Conservation (phyloP, 2,888 invertebrate species). For the Drosophila kokeensis region DNA sequence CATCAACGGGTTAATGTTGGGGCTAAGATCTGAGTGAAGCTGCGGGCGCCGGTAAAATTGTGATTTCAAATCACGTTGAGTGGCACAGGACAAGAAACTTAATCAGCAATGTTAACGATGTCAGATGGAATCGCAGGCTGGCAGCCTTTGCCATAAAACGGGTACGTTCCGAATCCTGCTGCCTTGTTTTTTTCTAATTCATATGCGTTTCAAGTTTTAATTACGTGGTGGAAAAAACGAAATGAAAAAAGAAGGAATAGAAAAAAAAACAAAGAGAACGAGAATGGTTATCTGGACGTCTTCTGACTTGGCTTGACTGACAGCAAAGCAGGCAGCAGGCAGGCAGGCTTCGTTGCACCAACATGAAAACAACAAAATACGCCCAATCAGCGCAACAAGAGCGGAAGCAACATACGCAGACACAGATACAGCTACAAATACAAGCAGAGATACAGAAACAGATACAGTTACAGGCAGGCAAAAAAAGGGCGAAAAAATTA, state of each 20-base stretch:
- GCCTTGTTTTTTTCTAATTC: slow-evolving; percentile 81
- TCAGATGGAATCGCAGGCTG: slow-evolving; percentile 62
- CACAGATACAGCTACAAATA: slow-evolving; percentile 21
- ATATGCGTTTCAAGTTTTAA: slow-evolving; percentile 84
- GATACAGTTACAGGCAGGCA: slow-evolving; percentile 40
- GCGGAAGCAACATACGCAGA: slow-evolving; percentile 57
- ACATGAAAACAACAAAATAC: slow-evolving; percentile 79
- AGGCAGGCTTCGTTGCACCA: slow-evolving; percentile 56
- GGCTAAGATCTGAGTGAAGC: slow-evolving; percentile 16
- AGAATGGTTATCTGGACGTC: slow-evolving; percentile 52
- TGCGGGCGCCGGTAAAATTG: slow-evolving; percentile 52
- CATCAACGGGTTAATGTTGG: slow-evolving; percentile 44
- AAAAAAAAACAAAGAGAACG: slow-evolving; percentile 31
- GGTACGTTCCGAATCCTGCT: slow-evolving; percentile 62
- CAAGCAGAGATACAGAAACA: slow-evolving; percentile 14
- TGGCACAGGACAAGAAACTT: slow-evolving; percentile 82
- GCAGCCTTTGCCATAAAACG: slow-evolving; percentile 59
- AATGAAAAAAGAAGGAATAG: slow-evolving; percentile 4
- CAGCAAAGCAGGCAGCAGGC: slow-evolving; percentile 43
- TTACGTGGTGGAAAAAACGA: slow-evolving; percentile 76
- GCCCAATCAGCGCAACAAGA: slow-evolving; percentile 76
- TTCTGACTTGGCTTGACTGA: slow-evolving; percentile 71
- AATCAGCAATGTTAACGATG: slow-evolving; percentile 83
- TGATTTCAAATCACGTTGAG: slow-evolving; percentile 81
- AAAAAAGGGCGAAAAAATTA: slow-evolving; percentile 67